phyloP scores from a whole-genome alignment of 2,113 vertebrate genomes.

The Geococcyx californianus region DNA sequence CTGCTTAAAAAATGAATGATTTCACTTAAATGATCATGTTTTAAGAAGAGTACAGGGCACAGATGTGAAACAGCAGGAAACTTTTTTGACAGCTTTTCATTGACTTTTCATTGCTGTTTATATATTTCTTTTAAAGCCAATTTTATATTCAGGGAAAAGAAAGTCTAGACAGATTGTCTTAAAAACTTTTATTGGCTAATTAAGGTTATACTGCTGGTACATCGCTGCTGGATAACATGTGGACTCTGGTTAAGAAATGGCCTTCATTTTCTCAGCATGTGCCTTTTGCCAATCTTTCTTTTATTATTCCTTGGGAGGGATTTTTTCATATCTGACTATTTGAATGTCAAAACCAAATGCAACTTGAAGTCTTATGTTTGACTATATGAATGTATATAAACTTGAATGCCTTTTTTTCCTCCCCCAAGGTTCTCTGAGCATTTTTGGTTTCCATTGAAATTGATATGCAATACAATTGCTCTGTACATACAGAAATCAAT shows the following conservation, averaged over 20 bases:
- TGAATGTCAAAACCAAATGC: background rate
- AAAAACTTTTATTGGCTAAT: slow-evolving; percentile 53
- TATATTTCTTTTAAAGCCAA: slow-evolving; percentile 30
- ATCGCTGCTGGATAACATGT: background rate
- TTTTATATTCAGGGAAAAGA: slow-evolving; percentile 20
- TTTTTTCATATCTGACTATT: background rate
- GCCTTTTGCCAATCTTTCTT: background rate
- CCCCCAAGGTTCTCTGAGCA: background rate
- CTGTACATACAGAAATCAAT: background rate
- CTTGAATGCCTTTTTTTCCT: background rate
- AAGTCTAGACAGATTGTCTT: slow-evolving; percentile 62
- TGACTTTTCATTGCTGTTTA: slow-evolving; percentile 33
- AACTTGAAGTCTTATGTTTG: background rate
- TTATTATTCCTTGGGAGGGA: background rate
- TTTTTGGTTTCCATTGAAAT: background rate
- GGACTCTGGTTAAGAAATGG: background rate
- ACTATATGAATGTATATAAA: background rate
- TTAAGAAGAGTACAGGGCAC: background rate
- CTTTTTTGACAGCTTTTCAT: background rate
- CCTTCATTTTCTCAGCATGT: background rate
- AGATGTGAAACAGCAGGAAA: slow-evolving; percentile 3
- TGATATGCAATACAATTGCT: background rate
- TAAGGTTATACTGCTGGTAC: slow-evolving; percentile 28
- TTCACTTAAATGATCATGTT: background rate
- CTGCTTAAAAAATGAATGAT: background rate